These are phyloP conservation scores for Bombus waltoni DNA, from an alignment of 1,140 invertebrate genomes.

Conservation along the genomic window DNA sequence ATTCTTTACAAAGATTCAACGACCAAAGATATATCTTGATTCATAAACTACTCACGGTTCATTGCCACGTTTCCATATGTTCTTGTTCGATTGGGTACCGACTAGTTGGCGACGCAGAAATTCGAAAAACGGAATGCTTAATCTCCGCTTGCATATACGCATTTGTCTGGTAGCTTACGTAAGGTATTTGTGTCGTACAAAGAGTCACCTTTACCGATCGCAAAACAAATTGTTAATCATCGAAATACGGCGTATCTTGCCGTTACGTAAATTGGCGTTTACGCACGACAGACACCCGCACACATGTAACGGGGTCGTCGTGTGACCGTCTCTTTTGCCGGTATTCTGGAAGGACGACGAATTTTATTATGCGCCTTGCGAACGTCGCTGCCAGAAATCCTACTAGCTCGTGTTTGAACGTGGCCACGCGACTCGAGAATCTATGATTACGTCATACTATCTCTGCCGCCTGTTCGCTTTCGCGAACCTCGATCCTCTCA, in stretches of 20 bases:
- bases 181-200: conserved; percentile 81
- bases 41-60: neutral
- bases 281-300: conserved; percentile 58
- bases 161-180: conserved; percentile 80
- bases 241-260: conserved; percentile 78
- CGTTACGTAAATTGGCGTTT: conserved; percentile 79
- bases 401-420: neutral
- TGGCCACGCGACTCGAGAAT: neutral
- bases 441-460: conserved; percentile 26
- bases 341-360: conserved; percentile 33
- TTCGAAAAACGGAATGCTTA: conserved; percentile 73
- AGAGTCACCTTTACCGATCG: conserved; percentile 82
- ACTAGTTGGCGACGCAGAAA: conserved; percentile 44
- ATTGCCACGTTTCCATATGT: neutral
- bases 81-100: neutral
- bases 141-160: conserved; percentile 73
- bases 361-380: conserved; percentile 34
- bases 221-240: conserved; percentile 83
- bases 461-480: neutral
- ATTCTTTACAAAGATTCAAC: neutral
- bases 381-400: conserved; percentile 11
- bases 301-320: conserved; percentile 39
- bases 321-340: conserved; percentile 43
- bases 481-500: neutral
- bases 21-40: neutral